Conservation (phyloP, 1,140 invertebrate genomes). For the Leptopilina boulardi region DNA sequence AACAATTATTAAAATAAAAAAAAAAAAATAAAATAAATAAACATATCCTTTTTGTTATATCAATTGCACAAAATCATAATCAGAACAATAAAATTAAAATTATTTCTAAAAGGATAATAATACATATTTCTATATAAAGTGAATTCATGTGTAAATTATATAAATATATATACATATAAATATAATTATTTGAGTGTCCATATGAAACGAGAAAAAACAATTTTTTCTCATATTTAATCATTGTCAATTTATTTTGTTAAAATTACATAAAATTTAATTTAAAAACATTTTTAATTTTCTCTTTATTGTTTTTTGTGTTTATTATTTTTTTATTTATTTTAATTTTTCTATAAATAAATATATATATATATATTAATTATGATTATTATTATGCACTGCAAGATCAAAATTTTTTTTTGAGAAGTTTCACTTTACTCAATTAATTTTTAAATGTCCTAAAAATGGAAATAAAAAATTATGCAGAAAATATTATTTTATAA, state of each 20-base stretch:
- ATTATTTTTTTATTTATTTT: no score
- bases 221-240: background rate
- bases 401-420: no score
- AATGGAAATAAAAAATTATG: background rate
- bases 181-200: background rate
- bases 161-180: background rate
- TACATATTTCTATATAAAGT: background rate
- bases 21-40: no score
- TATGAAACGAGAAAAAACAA: background rate
- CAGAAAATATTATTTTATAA: no score
- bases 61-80: background rate
- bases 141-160: background rate
- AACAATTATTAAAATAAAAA: background rate
- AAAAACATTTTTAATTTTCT: no score
- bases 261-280: no score
- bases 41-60: no score
- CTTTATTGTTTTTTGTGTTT: no score
- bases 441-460: background rate
- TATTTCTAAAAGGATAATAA: background rate
- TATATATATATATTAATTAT: no score
- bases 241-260: background rate
- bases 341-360: no score
- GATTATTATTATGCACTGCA: no score
- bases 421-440: background rate
- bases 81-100: background rate